Percentiles rank a stretch among this genome's conserved stretches.
phyloP scores from a whole-genome alignment of 1,140 invertebrate genomes.

The Mercenaria mercenaria region DNA sequence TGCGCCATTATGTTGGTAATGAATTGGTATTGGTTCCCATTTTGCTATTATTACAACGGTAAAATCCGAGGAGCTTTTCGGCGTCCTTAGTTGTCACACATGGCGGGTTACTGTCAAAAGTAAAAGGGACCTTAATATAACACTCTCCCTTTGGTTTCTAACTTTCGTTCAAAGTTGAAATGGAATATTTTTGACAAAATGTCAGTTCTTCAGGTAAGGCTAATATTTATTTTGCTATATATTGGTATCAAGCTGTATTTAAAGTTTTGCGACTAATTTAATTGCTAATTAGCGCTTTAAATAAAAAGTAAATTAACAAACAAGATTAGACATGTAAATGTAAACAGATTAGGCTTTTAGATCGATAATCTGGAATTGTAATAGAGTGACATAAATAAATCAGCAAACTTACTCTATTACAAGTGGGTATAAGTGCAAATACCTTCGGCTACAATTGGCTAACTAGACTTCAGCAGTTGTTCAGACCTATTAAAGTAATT shows the following conservation, averaged over 20 bases:
- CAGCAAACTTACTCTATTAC: too few species aligned
- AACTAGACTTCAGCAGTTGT: too few species aligned
- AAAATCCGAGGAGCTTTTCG: constrained; percentile 31
- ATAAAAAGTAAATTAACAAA: constrained; percentile 7
- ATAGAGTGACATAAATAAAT: background rate
- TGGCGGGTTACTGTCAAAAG: constrained; percentile 62
- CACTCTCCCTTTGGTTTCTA: background rate
- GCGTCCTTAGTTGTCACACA: constrained; percentile 65
- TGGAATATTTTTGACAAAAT: constrained; percentile 52
- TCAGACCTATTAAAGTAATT: too few species aligned
- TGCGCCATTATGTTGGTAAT: constrained; percentile 21
- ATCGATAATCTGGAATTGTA: background rate
- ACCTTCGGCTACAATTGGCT: too few species aligned
- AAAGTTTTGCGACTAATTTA: background rate
- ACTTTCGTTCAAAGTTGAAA: background rate
- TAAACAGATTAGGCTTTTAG: constrained; percentile 49
- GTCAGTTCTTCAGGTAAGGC: constrained; percentile 75
- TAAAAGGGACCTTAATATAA: constrained; percentile 24
- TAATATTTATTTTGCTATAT: background rate
- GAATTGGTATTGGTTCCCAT: constrained; percentile 17
- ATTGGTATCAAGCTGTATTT: background rate
- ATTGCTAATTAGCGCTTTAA: background rate
- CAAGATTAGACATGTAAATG: constrained; percentile 60
- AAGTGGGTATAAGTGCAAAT: too few species aligned
- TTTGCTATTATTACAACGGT: background rate